phyloP scores from a whole-genome alignment of 2,888 invertebrate species.

The Thecophora atra region DNA sequence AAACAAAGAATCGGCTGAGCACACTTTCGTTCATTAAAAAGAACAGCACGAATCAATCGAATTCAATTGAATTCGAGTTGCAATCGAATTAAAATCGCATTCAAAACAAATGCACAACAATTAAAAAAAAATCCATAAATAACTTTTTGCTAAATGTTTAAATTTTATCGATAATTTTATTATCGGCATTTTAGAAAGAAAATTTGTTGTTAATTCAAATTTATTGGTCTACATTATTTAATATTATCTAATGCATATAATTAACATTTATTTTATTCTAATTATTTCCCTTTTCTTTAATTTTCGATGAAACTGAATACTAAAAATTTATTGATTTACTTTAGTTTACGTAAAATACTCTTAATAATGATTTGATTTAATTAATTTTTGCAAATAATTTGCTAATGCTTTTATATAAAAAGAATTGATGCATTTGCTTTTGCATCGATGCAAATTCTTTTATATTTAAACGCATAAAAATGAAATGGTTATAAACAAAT shows the following conservation, averaged over 20 bases:
- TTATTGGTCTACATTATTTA: too few relatives aligned
- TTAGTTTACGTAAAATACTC: too few relatives aligned
- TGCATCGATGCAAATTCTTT: neutral
- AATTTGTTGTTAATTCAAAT: too few relatives aligned
- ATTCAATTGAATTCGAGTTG: conserved; percentile 53
- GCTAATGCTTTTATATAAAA: neutral
- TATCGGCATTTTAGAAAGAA: too few relatives aligned
- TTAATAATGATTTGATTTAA: neutral
- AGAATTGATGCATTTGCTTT: neutral
- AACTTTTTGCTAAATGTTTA: too few relatives aligned
- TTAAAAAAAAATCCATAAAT: too few relatives aligned
- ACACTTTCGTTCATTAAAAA: too few relatives aligned
- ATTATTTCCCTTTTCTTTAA: neutral
- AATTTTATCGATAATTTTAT: too few relatives aligned
- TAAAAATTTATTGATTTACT: too few relatives aligned
- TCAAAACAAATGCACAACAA: neutral
- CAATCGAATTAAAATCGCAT: neutral
- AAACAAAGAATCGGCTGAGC: neutral
- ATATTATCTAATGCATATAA: too few relatives aligned
- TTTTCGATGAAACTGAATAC: too few relatives aligned
- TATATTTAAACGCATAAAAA: conserved; percentile 11
- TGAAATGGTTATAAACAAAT: neutral
- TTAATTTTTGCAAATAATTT: neutral
- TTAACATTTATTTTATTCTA: neutral
- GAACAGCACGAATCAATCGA: conserved; percentile 41